Percentiles rank a stretch among this genome's conserved stretches.
phyloP scores from a whole-genome alignment of 2,888 invertebrate genomes.

The Hypomecis punctinalis region DNA sequence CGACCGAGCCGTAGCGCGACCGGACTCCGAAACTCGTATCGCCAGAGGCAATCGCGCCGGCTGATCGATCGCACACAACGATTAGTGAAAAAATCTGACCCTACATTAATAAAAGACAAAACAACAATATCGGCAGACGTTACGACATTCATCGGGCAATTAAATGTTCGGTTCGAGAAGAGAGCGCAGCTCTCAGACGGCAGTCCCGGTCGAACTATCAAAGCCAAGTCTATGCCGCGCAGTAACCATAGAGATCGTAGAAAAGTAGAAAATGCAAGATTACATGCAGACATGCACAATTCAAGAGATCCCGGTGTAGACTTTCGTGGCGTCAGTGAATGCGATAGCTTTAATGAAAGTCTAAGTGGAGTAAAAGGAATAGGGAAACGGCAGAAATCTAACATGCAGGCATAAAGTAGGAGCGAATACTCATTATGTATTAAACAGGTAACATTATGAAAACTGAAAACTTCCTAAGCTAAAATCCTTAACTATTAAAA shows the following conservation, averaged over 20 bases:
- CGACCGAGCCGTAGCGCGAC: slow-evolving; percentile 76
- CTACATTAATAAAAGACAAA: slow-evolving; percentile 73
- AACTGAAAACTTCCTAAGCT: slow-evolving; percentile 43
- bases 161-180: slow-evolving; percentile 58
- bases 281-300: slow-evolving; percentile 79
- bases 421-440: slow-evolving; percentile 65
- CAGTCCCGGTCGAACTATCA: slow-evolving; percentile 75
- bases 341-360: slow-evolving; percentile 57
- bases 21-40: slow-evolving; percentile 64
- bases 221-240: slow-evolving; percentile 85
- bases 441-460: slow-evolving; percentile 41
- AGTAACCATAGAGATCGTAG: slow-evolving; percentile 86
- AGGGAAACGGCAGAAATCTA: slow-evolving; percentile 65
- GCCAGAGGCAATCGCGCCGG: slow-evolving; percentile 73
- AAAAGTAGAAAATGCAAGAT: slow-evolving; percentile 79
- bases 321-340: slow-evolving; percentile 54
- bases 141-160: slow-evolving; percentile 77
- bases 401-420: slow-evolving; percentile 83
- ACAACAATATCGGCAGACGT: slow-evolving; percentile 74
- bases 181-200: slow-evolving; percentile 68
- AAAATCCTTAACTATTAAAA: slow-evolving; percentile 49
- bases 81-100: slow-evolving; percentile 62
- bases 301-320: slow-evolving; percentile 64
- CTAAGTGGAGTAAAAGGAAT: slow-evolving; percentile 61
- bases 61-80: slow-evolving; percentile 65